These are phyloP conservation scores for Rattus norvegicus DNA, from an alignment of 2,113 vertebrate genomes.

Conservation along the genomic window DNA sequence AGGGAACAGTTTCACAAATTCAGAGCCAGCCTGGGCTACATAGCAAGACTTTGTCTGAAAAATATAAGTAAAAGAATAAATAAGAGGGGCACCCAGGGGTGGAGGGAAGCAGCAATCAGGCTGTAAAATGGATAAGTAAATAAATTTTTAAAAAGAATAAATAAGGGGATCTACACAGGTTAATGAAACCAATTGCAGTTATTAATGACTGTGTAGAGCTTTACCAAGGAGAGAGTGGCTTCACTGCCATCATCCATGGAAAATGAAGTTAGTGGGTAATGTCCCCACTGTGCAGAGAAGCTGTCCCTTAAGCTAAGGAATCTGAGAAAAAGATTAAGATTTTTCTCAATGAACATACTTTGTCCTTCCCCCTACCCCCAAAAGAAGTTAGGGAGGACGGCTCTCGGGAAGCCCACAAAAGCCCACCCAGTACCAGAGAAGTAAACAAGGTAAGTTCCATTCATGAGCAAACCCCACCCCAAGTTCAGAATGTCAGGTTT, in stretches of 20 bases:
- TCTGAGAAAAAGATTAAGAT: conserved; percentile 17
- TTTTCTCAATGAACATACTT: not conserved
- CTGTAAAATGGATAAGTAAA: too few relatives aligned
- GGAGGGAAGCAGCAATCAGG: too few relatives aligned
- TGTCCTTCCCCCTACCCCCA: not conserved
- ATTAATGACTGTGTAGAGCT: not conserved
- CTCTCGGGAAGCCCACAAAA: conserved; percentile 38
- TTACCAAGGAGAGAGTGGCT: not conserved
- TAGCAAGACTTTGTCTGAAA: not conserved
- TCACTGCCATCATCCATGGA: not conserved
- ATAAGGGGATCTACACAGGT: not conserved
- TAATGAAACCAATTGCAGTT: not conserved
- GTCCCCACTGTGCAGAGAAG: not conserved
- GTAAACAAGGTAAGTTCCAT: not conserved
- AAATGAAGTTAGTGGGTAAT: not conserved
- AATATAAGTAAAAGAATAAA: not conserved
- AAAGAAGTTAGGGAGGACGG: not conserved
- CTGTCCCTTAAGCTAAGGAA: not conserved
- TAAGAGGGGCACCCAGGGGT: not conserved
- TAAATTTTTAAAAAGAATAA: not conserved
- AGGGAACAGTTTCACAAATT: not conserved
- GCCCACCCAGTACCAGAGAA: not conserved
- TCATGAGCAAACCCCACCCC: not conserved
- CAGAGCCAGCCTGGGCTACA: not conserved
- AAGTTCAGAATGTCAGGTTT: not conserved